Conservation (phyloP, 2,797 vertebrate species). For the Coregonus sp. region DNA sequence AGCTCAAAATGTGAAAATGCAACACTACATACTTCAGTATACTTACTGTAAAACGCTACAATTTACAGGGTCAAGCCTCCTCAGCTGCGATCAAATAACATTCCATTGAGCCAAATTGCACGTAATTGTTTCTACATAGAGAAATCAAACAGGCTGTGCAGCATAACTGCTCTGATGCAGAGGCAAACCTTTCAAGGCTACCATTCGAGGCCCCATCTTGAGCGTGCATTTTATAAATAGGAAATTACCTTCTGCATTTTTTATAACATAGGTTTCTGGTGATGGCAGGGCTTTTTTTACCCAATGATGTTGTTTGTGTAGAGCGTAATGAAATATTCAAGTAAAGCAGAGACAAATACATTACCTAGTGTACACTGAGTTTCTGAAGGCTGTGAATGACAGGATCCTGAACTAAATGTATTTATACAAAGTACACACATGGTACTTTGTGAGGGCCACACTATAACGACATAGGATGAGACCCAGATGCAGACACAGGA, state of each 20-base stretch:
- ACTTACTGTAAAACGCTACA: background rate
- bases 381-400: background rate
- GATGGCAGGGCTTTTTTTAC: slow-evolving; percentile 30
- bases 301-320: slow-evolving; percentile 30
- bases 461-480: no score
- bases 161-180: background rate
- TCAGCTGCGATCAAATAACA: background rate
- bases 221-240: slow-evolving; percentile 58
- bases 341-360: slow-evolving; percentile 50
- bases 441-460: background rate
- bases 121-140: background rate
- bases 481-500: no score
- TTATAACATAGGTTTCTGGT: slow-evolving; percentile 44
- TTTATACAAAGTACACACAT: background rate
- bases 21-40: background rate
- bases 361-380: slow-evolving; percentile 3
- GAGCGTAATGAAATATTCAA: slow-evolving; percentile 59
- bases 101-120: background rate
- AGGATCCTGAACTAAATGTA: background rate
- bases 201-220: slow-evolving; percentile 10
- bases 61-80: background rate
- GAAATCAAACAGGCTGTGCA: background rate
- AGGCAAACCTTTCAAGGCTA: slow-evolving; percentile 1
- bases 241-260: slow-evolving; percentile 60
- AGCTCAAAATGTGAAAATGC: background rate